phyloP scores from a whole-genome alignment of 2,888 invertebrate genomes.

The Dicranocentrus wangi region DNA sequence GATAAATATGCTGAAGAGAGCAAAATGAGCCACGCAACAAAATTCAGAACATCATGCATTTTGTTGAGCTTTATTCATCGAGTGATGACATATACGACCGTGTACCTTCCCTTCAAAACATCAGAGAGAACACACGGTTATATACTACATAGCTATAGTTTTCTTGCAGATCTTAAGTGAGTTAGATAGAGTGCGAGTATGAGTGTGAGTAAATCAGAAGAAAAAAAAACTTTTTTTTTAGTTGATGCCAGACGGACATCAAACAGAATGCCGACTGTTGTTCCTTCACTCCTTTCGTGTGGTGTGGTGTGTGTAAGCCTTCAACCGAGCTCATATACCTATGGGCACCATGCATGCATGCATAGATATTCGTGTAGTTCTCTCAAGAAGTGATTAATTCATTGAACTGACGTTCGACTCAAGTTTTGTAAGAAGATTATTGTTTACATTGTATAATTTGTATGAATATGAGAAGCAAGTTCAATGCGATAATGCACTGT shows the following conservation, averaged over 20 bases:
- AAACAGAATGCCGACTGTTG: constrained; percentile 53
- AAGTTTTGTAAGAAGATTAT: constrained; percentile 47
- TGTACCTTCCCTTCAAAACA: neutral
- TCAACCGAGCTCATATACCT: too few species aligned
- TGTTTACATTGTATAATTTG: constrained; percentile 56
- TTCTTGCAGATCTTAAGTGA: neutral
- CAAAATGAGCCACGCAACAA: constrained; percentile 24
- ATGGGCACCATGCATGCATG: too few species aligned
- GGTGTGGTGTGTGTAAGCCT: neutral
- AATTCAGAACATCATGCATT: constrained; percentile 4
- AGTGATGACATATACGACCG: constrained; percentile 21
- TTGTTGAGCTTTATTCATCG: constrained; percentile 24
- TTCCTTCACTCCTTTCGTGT: neutral
- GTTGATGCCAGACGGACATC: constrained; percentile 58
- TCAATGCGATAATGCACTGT: constrained; percentile 48
- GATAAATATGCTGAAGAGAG: constrained; percentile 17
- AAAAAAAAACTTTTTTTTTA: constrained; percentile 25
- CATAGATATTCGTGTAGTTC: constrained; percentile 20
- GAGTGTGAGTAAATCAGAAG: neutral
- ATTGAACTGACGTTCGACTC: constrained; percentile 58
- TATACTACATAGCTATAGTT: neutral
- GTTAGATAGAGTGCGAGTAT: neutral
- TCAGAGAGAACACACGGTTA: neutral
- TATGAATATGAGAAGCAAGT: constrained; percentile 51
- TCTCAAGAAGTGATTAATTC: constrained; percentile 52